Evolutionary conservation across 2,113 vertebrate genomes (phyloP).

Genomic region (Oreocharis arfaki): DNA sequence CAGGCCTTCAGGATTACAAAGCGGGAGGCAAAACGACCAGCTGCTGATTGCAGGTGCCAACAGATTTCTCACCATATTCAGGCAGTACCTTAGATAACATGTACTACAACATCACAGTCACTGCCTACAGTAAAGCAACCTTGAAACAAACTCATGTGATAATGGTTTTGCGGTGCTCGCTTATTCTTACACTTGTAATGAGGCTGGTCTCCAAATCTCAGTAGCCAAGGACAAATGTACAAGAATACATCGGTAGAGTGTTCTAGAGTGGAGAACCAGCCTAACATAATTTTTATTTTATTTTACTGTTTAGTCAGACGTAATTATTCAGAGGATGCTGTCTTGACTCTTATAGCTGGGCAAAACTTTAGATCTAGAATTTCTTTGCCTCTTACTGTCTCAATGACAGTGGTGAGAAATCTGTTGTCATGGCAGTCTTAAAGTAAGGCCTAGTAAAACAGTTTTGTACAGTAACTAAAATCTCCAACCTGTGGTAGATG

Average conservation of each 20-base stretch:
- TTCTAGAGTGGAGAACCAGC: not conserved
- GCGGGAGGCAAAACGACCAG: not conserved
- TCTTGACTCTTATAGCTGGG: not conserved
- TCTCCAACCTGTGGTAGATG: not conserved
- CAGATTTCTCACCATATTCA: not conserved
- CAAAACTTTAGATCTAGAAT: not conserved
- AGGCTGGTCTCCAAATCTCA: not conserved
- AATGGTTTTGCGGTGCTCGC: not conserved
- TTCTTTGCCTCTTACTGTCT: not conserved
- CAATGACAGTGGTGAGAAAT: not conserved
- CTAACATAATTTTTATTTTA: not conserved
- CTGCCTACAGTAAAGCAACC: not conserved
- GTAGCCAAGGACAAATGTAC: not conserved
- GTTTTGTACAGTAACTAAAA: not conserved
- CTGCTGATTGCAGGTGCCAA: not conserved
- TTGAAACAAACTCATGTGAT: fast-evolving
- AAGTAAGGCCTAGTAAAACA: not conserved
- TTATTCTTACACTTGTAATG: not conserved
- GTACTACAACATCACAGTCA: not conserved
- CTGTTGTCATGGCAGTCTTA: not conserved
- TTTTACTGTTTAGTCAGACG: fast-evolving
- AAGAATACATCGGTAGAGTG: not conserved
- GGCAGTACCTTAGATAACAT: not conserved
- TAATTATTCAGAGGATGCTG: not conserved
- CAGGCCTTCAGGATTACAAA: not conserved